Evolutionary conservation across 92 coral and sea anemone genomes (phyloP), one percentile per base, ranked within the genome.

Genomic region (Phenganax marumi): DNA sequence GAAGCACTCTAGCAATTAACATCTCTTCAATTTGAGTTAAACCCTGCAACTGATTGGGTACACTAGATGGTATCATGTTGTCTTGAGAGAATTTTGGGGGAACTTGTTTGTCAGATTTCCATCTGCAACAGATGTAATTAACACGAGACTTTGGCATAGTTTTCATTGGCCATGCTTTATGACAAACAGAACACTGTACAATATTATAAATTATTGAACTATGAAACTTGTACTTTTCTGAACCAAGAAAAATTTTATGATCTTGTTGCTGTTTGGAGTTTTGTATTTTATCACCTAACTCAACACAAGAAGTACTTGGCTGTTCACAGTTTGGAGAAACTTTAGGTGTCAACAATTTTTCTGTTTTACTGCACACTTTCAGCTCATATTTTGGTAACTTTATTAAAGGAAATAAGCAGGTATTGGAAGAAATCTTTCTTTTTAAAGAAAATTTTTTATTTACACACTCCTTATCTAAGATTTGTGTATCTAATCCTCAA

Each of bases 21-120:
- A 82, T 86, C 23, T 63, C 69, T 63, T 63, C 69, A 63, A 63
- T 63, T 63, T 63, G 79, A 53, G 95, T 89, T 11, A 91, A 64
- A 80, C 76, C 88, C 77, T 89, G 90, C 62, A 91, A 82, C 87
- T 89, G 90, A 53, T 84, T 80, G 52, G 96, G 96, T 9, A 91
- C 89, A 68, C 21, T 81, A 19, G 96, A 86, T 24, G 96, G 90
- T 47, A 81, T 86, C 90, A 86, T 86, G 19, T 24, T 71, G 77
- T 91, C 89, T 73, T 91, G 77, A n/a, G 95, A 91, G 71, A 91
- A 80, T 74, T 91, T 91, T 84, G 81, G 86, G 9, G 85, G 77
- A 48, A 52, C 78, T 55, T 84, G 70, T 60, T 84, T 86, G 71
- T 91, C 91, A 48, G 85, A 70, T 58, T 77, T 49, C 80, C 89